A percentile compares a stretch with the other conserved stretches of the same genome.
Evolutionary conservation across 2,113 vertebrate species (phyloP).

Genomic region (Microtus ochrogaster): DNA sequence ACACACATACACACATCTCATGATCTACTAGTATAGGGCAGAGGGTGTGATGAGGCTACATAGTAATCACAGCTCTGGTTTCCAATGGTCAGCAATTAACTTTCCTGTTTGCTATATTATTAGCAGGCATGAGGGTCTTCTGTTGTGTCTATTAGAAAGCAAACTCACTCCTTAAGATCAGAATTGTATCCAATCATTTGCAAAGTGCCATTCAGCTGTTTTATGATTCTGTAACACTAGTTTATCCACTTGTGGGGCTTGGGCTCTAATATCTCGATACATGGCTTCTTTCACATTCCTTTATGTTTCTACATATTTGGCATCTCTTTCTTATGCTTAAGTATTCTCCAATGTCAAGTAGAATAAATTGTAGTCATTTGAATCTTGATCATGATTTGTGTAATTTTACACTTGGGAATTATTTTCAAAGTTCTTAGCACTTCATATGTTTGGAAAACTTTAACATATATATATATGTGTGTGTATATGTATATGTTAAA

Average conservation of each 20-base stretch:
- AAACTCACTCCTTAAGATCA: background rate
- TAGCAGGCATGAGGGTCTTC: background rate
- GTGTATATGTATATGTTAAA: no score
- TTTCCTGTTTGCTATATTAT: background rate
- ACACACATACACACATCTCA: no score
- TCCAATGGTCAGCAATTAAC: background rate
- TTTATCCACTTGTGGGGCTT: background rate
- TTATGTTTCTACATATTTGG: background rate
- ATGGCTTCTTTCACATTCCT: background rate
- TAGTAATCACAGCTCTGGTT: background rate
- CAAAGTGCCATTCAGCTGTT: constrained; percentile 5
- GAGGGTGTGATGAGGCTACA: background rate
- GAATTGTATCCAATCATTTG: background rate
- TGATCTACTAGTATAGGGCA: background rate
- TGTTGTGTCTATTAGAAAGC: background rate
- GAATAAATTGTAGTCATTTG: constrained; percentile 31
- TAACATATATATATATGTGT: background rate
- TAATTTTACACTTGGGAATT: constrained; percentile 45
- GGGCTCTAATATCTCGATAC: background rate
- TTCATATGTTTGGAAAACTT: background rate
- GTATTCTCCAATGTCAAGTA: background rate
- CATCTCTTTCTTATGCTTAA: constrained; percentile 8
- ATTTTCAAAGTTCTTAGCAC: constrained; percentile 9
- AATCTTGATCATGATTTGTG: constrained; percentile 25
- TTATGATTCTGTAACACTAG: constrained; percentile 18